phyloP scores from a whole-genome alignment of 2,797 vertebrate species.

The Tenualosa ilisha region DNA sequence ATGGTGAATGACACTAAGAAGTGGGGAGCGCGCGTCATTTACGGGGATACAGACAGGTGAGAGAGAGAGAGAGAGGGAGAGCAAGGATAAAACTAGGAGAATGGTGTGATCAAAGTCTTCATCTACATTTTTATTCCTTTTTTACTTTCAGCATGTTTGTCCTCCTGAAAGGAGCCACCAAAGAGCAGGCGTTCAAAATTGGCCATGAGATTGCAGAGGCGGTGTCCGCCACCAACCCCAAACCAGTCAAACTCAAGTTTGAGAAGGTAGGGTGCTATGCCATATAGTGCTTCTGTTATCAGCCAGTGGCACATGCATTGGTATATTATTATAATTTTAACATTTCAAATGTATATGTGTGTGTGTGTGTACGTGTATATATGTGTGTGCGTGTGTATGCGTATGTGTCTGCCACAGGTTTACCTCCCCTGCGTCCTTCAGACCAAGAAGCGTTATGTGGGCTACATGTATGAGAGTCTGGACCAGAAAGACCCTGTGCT shows the following conservation, averaged over 20 bases:
- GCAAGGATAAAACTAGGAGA: constrained; percentile 13
- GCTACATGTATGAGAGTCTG: constrained; percentile 96
- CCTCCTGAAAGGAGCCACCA: constrained; percentile 93
- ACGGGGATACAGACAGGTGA: constrained; percentile 96
- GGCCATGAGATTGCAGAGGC: constrained; percentile 97
- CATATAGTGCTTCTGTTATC: not conserved
- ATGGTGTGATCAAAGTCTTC: no score
- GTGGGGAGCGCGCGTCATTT: constrained; percentile 94
- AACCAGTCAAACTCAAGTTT: constrained; percentile 95
- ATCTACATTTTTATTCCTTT: not conserved
- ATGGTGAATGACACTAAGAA: constrained; percentile 96
- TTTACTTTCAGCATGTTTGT: constrained; percentile 88
- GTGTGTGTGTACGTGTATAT: constrained; percentile 22
- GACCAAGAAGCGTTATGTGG: constrained; percentile 98
- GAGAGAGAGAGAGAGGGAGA: not conserved
- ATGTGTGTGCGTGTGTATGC: constrained; percentile 35
- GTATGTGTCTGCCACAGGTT: constrained; percentile 69
- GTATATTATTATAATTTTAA: not conserved
- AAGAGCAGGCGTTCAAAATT: constrained; percentile 97
- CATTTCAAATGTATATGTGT: not conserved
- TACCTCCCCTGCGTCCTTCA: constrained; percentile 96
- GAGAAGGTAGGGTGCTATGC: constrained; percentile 85
- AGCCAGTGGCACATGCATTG: not conserved
- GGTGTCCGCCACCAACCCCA: constrained; percentile 94
- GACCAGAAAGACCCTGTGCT: constrained; percentile 94